These are phyloP conservation scores for Synanthedon andrenaeformis DNA, from an alignment of 2,888 invertebrate genomes.

Conservation along the genomic window DNA sequence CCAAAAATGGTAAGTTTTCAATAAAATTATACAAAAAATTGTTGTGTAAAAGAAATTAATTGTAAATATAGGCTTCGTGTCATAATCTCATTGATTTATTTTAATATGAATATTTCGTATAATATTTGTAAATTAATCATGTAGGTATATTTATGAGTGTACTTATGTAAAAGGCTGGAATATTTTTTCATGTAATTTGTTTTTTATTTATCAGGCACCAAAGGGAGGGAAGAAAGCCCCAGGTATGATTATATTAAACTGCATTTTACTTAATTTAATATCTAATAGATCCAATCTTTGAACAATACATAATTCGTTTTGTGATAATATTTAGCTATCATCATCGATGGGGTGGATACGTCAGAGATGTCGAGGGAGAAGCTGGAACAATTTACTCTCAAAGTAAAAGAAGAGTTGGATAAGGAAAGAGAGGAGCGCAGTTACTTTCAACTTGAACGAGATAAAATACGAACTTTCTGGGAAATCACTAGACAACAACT, in stretches of 20 bases:
- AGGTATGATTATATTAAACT: constrained; percentile 21
- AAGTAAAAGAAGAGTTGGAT: constrained; percentile 91
- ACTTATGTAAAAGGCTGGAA: too few relatives aligned
- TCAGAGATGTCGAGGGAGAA: constrained; percentile 94
- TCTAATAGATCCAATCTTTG: too few relatives aligned
- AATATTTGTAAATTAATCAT: too few relatives aligned
- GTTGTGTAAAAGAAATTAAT: too few relatives aligned
- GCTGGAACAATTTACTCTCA: constrained; percentile 87
- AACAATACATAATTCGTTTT: too few relatives aligned
- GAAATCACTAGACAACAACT: constrained; percentile 92
- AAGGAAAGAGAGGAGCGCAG: constrained; percentile 95
- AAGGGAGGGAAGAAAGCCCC: constrained; percentile 50
- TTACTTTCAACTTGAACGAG: constrained; percentile 94
- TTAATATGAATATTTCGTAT: too few relatives aligned
- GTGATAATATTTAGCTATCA: constrained; percentile 50
- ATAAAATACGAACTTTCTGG: constrained; percentile 95
- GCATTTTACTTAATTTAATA: background rate
- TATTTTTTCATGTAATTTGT: background rate
- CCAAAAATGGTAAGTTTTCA: too few relatives aligned
- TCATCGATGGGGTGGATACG: constrained; percentile 92
- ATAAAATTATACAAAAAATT: too few relatives aligned
- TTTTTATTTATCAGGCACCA: constrained; percentile 38
- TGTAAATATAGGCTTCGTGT: too few relatives aligned
- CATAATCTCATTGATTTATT: too few relatives aligned
- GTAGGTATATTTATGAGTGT: too few relatives aligned